These are phyloP conservation scores for Agriopis leucophaearia DNA, from an alignment of 2,888 invertebrate genomes.

Conservation along the genomic window DNA sequence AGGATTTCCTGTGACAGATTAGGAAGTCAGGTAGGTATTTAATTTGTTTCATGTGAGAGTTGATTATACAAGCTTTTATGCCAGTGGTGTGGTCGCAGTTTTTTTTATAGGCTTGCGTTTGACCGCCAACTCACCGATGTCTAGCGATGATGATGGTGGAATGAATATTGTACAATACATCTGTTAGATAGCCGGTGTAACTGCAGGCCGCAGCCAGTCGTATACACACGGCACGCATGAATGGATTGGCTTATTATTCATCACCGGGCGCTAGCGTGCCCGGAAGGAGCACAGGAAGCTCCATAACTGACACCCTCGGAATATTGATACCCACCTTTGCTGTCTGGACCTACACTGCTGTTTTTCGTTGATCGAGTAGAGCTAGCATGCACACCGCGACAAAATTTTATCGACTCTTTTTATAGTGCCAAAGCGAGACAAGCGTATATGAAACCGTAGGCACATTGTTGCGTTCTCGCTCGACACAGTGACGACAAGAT, in stretches of 20 bases:
- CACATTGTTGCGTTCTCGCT: too few species aligned
- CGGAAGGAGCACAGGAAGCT: conserved; percentile 33
- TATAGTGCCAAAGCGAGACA: too few species aligned
- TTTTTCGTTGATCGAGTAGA: too few species aligned
- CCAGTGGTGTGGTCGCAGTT: too few species aligned
- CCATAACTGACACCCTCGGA: conserved; percentile 25
- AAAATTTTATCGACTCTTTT: too few species aligned
- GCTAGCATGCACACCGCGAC: too few species aligned
- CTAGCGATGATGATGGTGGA: too few species aligned
- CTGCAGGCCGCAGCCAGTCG: not conserved
- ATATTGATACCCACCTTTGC: conserved; percentile 31
- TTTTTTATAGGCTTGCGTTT: too few species aligned
- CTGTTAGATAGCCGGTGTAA: not conserved
- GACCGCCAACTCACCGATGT: too few species aligned
- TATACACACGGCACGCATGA: conserved; percentile 24
- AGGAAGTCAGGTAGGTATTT: not conserved
- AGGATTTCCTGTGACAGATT: conserved; percentile 3
- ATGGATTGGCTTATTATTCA: conserved; percentile 22
- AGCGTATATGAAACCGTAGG: too few species aligned
- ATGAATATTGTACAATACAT: too few species aligned
- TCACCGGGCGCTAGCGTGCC: not conserved
- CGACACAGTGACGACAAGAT: too few species aligned
- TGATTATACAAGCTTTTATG: not conserved
- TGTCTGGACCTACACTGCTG: not conserved
- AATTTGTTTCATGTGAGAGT: not conserved